Percentiles rank a stretch among this genome's conserved stretches.
These are phyloP conservation scores for Mellivora capensis DNA, from an alignment of 2,113 vertebrate genomes.

Conservation along the genomic window DNA sequence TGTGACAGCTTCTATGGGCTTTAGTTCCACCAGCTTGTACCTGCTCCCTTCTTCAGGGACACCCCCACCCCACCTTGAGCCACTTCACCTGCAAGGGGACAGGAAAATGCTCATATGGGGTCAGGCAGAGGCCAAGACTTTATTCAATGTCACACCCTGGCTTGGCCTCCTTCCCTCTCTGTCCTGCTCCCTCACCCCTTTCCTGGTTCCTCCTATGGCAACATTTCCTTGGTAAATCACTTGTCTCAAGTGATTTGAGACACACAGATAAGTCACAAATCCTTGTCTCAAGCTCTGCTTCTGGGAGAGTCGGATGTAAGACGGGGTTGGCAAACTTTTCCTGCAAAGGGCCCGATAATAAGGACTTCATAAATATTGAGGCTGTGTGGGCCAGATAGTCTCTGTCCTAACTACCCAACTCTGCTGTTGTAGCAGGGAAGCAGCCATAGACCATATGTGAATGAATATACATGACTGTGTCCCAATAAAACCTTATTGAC, in stretches of 20 bases:
- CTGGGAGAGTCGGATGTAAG: neutral
- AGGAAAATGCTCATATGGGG: neutral
- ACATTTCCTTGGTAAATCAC: neutral
- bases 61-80: fast-evolving
- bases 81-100: neutral
- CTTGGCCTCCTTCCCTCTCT: neutral
- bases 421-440: neutral
- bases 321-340: neutral
- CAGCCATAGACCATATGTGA: neutral
- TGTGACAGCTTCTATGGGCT: neutral
- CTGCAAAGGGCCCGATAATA: neutral
- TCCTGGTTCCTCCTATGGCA: neutral
- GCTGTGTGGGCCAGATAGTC: neutral
- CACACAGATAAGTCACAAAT: neutral
- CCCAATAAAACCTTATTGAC: constrained; percentile 42
- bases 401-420: neutral
- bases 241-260: too few species aligned
- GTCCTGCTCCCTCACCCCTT: neutral
- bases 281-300: neutral
- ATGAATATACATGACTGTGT: neutral
- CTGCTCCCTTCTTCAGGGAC: neutral
- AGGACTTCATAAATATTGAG: neutral
- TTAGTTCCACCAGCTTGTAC: neutral
- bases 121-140: neutral
- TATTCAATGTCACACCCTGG: neutral